phyloP scores from a whole-genome alignment of 2,113 vertebrate species.

The Oreochromis niloticus region DNA sequence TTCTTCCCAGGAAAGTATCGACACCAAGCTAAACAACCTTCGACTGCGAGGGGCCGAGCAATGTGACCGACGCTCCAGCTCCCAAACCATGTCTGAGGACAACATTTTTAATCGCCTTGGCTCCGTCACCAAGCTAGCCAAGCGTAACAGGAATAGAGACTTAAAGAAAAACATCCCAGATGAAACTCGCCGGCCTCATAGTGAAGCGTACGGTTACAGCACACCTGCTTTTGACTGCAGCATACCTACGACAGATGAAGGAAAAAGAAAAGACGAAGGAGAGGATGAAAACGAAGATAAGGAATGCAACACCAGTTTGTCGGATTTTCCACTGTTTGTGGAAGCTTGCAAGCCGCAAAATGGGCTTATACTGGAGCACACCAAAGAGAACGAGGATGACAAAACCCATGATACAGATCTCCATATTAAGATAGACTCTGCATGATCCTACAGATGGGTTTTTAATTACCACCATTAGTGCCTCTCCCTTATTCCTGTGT shows the following conservation, averaged over 20 bases:
- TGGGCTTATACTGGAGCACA: conserved; percentile 72
- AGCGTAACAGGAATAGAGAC: conserved; percentile 84
- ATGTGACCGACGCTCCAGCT: conserved; percentile 68
- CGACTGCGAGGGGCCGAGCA: conserved; percentile 80
- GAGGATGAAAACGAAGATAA: conserved; percentile 81
- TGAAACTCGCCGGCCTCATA: conserved; percentile 82
- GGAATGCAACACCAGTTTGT: conserved; percentile 82
- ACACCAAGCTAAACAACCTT: conserved; percentile 91
- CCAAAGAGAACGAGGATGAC: conserved; percentile 83
- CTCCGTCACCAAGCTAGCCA: conserved; percentile 80
- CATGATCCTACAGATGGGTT: not conserved
- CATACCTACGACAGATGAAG: conserved; percentile 70
- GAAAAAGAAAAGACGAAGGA: conserved; percentile 67
- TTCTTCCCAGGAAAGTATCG: conserved; percentile 95
- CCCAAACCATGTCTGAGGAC: conserved; percentile 85
- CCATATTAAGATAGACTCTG: conserved; percentile 37
- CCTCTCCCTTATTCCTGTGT: conserved; percentile 47
- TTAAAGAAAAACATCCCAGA: conserved; percentile 86
- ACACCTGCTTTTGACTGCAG: conserved; percentile 79
- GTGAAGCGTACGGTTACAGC: conserved; percentile 80
- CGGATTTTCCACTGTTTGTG: conserved; percentile 77
- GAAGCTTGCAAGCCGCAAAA: conserved; percentile 79
- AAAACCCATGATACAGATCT: conserved; percentile 76
- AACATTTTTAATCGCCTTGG: conserved; percentile 93
- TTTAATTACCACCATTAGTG: conserved; percentile 52